A percentile compares a stretch with the other conserved stretches of the same genome.
Evolutionary conservation across 2,797 vertebrate species (phyloP).

Genomic region (Allenopithecus nigroviridis): DNA sequence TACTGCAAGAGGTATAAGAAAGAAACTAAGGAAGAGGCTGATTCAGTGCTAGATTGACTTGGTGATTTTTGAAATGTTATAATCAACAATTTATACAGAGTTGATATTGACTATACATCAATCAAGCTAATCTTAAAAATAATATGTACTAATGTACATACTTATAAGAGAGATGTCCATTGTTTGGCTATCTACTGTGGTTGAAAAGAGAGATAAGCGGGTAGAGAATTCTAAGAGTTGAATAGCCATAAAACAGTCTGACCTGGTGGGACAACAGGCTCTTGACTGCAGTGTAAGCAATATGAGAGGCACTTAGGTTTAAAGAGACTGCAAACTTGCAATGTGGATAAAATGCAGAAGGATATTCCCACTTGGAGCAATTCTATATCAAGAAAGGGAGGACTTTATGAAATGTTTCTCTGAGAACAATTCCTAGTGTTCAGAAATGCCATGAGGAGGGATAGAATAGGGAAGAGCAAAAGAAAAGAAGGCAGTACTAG

Average conservation of each 20-base stretch:
- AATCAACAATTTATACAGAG: neutral
- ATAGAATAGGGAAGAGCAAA: neutral
- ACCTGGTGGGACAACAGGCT: neutral
- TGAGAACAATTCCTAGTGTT: neutral
- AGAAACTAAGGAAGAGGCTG: neutral
- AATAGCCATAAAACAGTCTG: neutral
- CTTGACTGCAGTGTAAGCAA: too few species aligned
- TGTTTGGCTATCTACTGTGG: neutral
- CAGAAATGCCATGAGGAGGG: neutral
- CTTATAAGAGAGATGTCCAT: neutral
- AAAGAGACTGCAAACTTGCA: neutral
- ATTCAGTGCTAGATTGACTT: neutral
- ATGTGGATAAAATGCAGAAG: neutral
- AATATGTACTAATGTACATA: neutral
- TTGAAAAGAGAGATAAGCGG: neutral
- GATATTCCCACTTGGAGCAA: neutral
- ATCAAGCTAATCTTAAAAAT: neutral
- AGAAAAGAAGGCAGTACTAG: neutral
- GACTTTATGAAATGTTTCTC: neutral
- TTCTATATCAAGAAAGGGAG: neutral
- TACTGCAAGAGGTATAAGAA: neutral
- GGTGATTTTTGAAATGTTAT: neutral
- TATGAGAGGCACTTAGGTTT: neutral
- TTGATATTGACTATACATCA: neutral
- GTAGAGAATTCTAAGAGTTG: neutral